Base-by-base conservation (phyloP, 2,888 invertebrate species). In the Drosophila anomalata region DNA sequence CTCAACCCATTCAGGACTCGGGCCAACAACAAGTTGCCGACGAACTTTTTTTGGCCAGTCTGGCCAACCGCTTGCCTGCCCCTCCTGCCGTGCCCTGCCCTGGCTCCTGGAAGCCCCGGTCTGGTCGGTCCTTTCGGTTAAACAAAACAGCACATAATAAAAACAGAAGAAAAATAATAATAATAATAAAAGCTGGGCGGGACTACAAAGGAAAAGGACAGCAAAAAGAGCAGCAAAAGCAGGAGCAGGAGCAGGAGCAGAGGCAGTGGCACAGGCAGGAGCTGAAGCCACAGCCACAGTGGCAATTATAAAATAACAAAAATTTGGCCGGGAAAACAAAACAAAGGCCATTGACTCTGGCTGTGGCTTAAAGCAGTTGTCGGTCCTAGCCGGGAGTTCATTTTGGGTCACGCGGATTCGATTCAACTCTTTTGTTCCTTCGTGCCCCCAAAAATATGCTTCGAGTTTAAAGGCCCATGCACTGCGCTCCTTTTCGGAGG, bases 271-370 rank as follows among this genome's bases (percentile, higher is more conserved):
- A 14, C 1, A 0, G 73, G 77, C 67, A 66, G 60, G 67, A 62
- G 70, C 61, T 58, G 61, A 65, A 62, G 71, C 53, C 75, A 63
- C 75, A 63, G 62, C 55, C 60, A 70, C 54, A 69, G 57, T 65
- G 82, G 63, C 86, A 80, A 86, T 80, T 86, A 80, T 82, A 80
- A 80, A 86, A 80, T 82, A 80, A 86, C 86, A 80, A 86, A 82
- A 80, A 79, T 79, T 61, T 68, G 50, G 67, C 69, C 69, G 55
- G 62, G 55, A 60, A 52, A 54, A 66, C 46, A 52, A 66, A 65
- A 53, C 52, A 46, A 61, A 66, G 70, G 72, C 59, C 69, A 60
- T 54, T 70, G 71, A 69, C 69, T 57, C 31, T 31, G 52, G 11
- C 29, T 55, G 14, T 47, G 24, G 39, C 67, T 67, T 57, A 48